Evolutionary conservation across 1,140 invertebrate genomes (phyloP).

Genomic region (Papilio xuthus): DNA sequence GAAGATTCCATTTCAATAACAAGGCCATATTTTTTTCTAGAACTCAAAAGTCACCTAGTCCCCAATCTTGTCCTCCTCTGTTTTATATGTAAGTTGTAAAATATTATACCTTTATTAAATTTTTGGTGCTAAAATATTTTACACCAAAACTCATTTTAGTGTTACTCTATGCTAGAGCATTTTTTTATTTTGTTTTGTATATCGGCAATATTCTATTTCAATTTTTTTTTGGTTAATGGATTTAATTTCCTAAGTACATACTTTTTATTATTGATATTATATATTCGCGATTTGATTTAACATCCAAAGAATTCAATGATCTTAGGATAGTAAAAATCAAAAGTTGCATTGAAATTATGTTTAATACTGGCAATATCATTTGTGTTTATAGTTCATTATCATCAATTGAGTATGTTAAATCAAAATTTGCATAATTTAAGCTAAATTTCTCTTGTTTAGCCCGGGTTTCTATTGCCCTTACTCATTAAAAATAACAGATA

Average conservation of each 20-base stretch:
- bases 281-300: background rate
- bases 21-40: constrained; percentile 23
- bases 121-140: constrained; percentile 40
- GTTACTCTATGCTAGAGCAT: constrained; percentile 23
- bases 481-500: background rate
- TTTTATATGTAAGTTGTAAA: constrained; percentile 40
- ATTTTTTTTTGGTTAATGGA: constrained; percentile 29
- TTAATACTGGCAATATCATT: constrained; percentile 8
- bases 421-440: constrained; percentile 22
- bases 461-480: background rate
- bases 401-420: constrained; percentile 5
- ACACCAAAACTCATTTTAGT: constrained; percentile 30
- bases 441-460: background rate
- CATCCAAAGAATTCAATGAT: constrained; percentile 23
- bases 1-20: background rate
- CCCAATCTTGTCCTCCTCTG: background rate
- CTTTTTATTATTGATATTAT: background rate
- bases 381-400: background rate
- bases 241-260: constrained; percentile 7
- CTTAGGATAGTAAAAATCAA: constrained; percentile 10
- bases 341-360: constrained; percentile 18
- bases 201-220: background rate
- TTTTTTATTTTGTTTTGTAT: constrained; percentile 32
- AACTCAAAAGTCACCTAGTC: constrained; percentile 27
- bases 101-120: constrained; percentile 35